A percentile compares a stretch with the other conserved stretches of the same genome.
Evolutionary conservation across 2,797 vertebrate genomes (phyloP).

Genomic region (Columba guinea): DNA sequence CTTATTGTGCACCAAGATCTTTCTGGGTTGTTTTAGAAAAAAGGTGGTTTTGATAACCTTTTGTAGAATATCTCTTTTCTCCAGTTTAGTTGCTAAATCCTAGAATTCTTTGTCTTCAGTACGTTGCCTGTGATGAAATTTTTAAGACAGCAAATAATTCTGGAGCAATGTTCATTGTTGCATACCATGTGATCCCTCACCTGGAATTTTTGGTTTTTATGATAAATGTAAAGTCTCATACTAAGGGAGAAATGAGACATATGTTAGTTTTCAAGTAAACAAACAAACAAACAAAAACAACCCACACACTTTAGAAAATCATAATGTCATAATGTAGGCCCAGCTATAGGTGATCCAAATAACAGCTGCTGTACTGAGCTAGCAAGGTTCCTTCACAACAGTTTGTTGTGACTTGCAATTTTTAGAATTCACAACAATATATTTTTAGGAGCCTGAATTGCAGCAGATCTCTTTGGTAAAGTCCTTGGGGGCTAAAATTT

Average conservation of each 20-base stretch:
- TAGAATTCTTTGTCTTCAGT: slow-evolving; percentile 1
- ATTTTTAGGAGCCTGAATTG: background rate
- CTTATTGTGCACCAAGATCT: background rate
- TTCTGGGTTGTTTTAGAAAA: background rate
- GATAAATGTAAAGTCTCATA: background rate
- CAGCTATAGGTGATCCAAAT: background rate
- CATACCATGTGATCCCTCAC: background rate
- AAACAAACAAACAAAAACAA: no score
- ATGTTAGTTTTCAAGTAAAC: background rate
- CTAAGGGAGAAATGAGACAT: background rate
- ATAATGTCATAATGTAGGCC: background rate
- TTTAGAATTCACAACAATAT: background rate
- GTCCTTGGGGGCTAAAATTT: background rate
- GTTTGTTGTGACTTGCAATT: background rate
- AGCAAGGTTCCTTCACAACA: background rate
- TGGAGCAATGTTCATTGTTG: background rate
- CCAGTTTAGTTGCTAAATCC: slow-evolving; percentile 36
- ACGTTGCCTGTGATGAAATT: background rate
- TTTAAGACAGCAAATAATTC: slow-evolving; percentile 18
- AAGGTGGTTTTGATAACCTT: slow-evolving; percentile 22
- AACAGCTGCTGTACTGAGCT: background rate
- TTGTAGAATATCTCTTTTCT: background rate
- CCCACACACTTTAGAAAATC: background rate
- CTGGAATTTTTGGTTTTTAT: background rate
- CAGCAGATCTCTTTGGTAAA: background rate